phyloP scores from a whole-genome alignment of 2,113 vertebrate genomes.

The Vulpes ferrilata region DNA sequence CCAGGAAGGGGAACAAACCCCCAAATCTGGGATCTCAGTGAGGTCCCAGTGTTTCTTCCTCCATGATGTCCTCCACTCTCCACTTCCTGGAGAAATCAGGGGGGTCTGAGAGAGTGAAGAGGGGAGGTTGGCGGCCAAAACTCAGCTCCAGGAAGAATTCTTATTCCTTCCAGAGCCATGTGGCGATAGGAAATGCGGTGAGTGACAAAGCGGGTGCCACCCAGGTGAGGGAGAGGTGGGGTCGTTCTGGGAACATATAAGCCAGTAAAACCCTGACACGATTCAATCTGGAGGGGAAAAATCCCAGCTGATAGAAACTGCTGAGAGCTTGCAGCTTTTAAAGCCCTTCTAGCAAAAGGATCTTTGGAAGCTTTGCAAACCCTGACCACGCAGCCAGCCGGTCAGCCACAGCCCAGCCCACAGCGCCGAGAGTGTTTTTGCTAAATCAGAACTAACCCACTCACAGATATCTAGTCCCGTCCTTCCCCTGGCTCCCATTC shows the following conservation, averaged over 20 bases:
- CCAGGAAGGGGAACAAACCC: neutral
- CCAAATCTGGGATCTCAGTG: neutral
- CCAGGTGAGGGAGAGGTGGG: neutral
- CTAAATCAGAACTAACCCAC: conserved; percentile 62
- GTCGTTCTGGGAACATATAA: conserved; percentile 51
- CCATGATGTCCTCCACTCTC: neutral
- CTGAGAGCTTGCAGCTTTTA: conserved; percentile 74
- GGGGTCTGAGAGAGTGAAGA: neutral
- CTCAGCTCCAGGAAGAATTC: neutral
- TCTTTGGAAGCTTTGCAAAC: conserved; percentile 67
- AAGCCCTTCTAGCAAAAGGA: conserved; percentile 64
- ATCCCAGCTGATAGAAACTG: conserved; percentile 50
- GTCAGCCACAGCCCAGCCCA: neutral
- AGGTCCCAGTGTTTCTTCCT: neutral
- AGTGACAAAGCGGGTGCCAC: neutral
- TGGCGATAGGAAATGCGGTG: neutral
- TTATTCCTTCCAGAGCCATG: neutral
- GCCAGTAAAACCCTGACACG: conserved; percentile 38
- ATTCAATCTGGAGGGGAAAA: conserved; percentile 30
- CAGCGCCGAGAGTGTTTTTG: neutral
- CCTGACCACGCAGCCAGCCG: conserved; percentile 33
- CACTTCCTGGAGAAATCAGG: neutral
- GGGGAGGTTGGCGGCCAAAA: neutral
- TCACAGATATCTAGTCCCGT: neutral
- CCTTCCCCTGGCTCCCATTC: neutral